Conservation (phyloP, 2,797 vertebrate species). For the Glossophaga mutica region DNA sequence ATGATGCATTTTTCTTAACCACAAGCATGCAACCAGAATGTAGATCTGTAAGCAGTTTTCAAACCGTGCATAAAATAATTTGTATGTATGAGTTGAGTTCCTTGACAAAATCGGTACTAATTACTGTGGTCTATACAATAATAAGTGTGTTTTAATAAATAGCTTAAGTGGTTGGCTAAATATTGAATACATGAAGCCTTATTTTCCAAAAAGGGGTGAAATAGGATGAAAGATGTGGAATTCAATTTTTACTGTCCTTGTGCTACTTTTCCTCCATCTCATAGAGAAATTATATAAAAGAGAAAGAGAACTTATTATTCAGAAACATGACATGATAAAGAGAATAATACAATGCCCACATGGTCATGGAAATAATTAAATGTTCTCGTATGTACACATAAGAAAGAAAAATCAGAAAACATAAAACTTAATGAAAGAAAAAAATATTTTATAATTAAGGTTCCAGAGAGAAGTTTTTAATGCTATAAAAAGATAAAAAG, state of each 20-base stretch:
- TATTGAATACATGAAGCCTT: not conserved
- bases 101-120: not conserved
- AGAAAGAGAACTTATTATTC: conserved; percentile 27
- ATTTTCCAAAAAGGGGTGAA: not conserved
- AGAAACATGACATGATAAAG: conserved; percentile 27
- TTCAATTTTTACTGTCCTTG: not conserved
- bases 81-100: not conserved
- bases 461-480: conserved; percentile 40
- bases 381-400: conserved; percentile 41
- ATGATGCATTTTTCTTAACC: not conserved
- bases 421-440: conserved; percentile 45
- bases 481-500: conserved; percentile 23
- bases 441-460: conserved; percentile 41
- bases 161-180: not conserved
- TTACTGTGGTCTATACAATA: not conserved
- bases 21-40: not conserved
- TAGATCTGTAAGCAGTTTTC: not conserved
- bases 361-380: conserved; percentile 53
- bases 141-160: not conserved
- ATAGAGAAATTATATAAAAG: conserved; percentile 26
- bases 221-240: not conserved
- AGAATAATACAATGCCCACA: conserved; percentile 51
- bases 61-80: not conserved
- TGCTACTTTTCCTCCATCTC: not conserved
- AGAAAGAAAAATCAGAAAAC: conserved; percentile 47